These are phyloP conservation scores for Scalopus aquaticus DNA, from an alignment of 2,113 vertebrate genomes.

Conservation along the genomic window DNA sequence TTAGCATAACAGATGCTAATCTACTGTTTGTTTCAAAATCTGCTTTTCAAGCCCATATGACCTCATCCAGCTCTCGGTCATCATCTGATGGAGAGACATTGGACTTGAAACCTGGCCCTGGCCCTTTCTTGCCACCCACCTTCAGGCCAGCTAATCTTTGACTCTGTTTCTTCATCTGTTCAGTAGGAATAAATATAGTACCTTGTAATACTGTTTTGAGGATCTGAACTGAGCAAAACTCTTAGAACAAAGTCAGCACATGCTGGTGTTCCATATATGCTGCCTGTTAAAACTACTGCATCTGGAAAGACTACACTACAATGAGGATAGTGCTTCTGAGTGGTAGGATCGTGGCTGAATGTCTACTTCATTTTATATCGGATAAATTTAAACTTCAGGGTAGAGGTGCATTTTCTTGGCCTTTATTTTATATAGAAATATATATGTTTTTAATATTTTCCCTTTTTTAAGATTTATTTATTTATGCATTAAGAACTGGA, in stretches of 20 bases:
- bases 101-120: background rate
- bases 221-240: background rate
- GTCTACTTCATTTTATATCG: background rate
- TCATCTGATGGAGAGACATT: background rate
- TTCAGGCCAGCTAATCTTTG: background rate
- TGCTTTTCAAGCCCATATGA: background rate
- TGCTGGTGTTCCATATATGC: rapidly evolving
- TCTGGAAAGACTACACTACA: background rate
- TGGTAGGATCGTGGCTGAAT: background rate
- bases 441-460: too few relatives aligned
- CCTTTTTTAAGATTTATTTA: too few relatives aligned
- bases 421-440: background rate
- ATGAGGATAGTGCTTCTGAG: background rate
- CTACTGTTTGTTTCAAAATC: background rate
- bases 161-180: background rate
- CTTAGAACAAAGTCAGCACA: background rate
- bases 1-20: background rate
- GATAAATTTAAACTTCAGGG: background rate
- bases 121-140: background rate
- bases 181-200: background rate
- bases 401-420: background rate
- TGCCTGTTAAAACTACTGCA: background rate
- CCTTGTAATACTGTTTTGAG: background rate
- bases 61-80: background rate
- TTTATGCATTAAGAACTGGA: too few relatives aligned